These are phyloP conservation scores for Orthonychiurus folsomi DNA, from an alignment of 2,888 invertebrate genomes.

Conservation along the genomic window DNA sequence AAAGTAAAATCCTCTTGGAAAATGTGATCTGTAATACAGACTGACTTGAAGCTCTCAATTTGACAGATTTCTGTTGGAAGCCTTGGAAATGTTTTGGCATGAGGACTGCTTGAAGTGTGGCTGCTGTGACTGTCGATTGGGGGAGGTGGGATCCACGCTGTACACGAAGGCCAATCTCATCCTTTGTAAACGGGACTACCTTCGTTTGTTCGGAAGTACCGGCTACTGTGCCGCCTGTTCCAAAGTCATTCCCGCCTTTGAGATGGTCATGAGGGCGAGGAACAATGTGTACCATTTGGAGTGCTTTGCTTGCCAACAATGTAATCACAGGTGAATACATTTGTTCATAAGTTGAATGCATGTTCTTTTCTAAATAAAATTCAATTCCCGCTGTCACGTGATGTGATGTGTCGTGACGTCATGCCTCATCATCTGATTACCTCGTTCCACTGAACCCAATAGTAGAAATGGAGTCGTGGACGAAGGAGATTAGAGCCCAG, in stretches of 20 bases:
- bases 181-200: constrained; percentile 82
- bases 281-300: constrained; percentile 88
- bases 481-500: too few species aligned
- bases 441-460: too few species aligned
- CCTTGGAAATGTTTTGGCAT: constrained; percentile 85
- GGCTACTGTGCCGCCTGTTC: constrained; percentile 86
- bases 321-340: constrained; percentile 71
- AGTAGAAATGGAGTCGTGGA: too few species aligned
- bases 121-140: constrained; percentile 85
- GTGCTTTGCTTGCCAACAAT: constrained; percentile 89
- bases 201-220: constrained; percentile 81
- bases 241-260: constrained; percentile 87
- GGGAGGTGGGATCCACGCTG: constrained; percentile 81
- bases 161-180: constrained; percentile 85
- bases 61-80: constrained; percentile 58
- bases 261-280: constrained; percentile 90
- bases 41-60: background rate
- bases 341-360: too few species aligned
- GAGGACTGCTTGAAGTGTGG: constrained; percentile 88
- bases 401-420: too few species aligned
- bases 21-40: too few species aligned
- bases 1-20: too few species aligned
- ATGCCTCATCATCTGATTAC: too few species aligned
- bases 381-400: too few species aligned
- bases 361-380: too few species aligned